A percentile compares a stretch with the other conserved stretches of the same genome.
Evolutionary conservation across 2,888 invertebrate genomes (phyloP).

Genomic region (Osmoderma eremita): DNA sequence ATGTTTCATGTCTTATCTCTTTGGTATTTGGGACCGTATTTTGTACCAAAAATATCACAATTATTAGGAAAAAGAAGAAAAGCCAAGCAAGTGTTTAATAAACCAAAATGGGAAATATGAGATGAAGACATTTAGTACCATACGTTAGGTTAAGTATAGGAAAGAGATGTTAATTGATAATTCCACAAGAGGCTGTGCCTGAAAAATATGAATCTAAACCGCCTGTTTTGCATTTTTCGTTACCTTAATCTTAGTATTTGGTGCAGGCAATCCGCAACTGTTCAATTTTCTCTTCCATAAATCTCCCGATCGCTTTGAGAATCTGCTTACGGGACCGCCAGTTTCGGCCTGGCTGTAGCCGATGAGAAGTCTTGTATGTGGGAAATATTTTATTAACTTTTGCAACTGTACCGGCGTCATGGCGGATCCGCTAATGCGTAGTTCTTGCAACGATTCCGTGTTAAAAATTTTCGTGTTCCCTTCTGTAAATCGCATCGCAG

Average conservation of each 20-base stretch:
- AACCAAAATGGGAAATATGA: too few relatives aligned
- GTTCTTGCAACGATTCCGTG: slow-evolving; percentile 10
- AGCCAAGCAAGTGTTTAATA: too few relatives aligned
- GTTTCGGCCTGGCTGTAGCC: slow-evolving; percentile 27
- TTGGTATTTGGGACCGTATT: too few relatives aligned
- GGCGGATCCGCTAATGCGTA: slow-evolving; percentile 19
- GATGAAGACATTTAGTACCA: too few relatives aligned
- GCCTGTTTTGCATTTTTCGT: not conserved
- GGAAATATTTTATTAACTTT: slow-evolving; percentile 21
- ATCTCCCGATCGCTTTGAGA: slow-evolving; percentile 17
- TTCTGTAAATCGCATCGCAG: slow-evolving; percentile 39
- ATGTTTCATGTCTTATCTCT: too few relatives aligned
- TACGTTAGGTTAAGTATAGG: too few relatives aligned
- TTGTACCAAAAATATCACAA: too few relatives aligned
- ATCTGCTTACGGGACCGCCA: slow-evolving; percentile 21
- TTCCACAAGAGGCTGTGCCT: too few relatives aligned
- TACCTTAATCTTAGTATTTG: slow-evolving; percentile 31
- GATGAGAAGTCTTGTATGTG: slow-evolving; percentile 19
- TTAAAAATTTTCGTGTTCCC: slow-evolving; percentile 15
- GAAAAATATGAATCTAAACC: not conserved
- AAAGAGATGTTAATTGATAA: too few relatives aligned
- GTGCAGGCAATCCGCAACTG: slow-evolving; percentile 33
- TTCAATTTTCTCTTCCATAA: slow-evolving; percentile 19
- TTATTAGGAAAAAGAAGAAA: too few relatives aligned
- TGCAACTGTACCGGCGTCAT: slow-evolving; percentile 17